Conservation (phyloP, 2,888 invertebrate genomes). For the Agrochola litura region DNA sequence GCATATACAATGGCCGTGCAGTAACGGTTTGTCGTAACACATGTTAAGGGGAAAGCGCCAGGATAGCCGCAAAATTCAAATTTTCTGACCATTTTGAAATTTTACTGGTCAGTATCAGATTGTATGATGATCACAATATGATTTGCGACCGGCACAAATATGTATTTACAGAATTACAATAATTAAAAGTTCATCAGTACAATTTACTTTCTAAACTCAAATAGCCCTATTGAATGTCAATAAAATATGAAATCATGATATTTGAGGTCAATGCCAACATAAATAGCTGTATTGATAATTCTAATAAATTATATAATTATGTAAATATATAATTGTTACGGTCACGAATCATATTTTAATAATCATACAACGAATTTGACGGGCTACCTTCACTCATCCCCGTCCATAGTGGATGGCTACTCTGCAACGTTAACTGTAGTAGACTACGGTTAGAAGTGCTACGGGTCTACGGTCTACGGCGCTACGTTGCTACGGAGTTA, state of each 20-base stretch:
- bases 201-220: not conserved
- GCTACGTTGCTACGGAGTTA: not conserved
- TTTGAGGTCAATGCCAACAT: too few species aligned
- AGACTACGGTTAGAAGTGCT: not conserved
- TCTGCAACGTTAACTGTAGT: too few species aligned
- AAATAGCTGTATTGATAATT: not conserved
- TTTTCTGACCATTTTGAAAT: not conserved
- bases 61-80: not conserved
- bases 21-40: slow-evolving; percentile 18
- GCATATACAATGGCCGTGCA: slow-evolving; percentile 7
- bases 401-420: not conserved
- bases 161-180: not conserved
- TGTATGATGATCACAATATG: not conserved
- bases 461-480: not conserved
- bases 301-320: not conserved
- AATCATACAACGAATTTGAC: not conserved
- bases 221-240: not conserved
- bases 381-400: not conserved
- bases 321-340: not conserved
- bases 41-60: not conserved
- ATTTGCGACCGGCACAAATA: not conserved
- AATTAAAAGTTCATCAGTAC: not conserved
- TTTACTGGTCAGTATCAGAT: not conserved
- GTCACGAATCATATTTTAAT: not conserved
- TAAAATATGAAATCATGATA: not conserved